Evolutionary conservation across 2,888 invertebrate genomes (phyloP).

Genomic region (Andrena minutula): DNA sequence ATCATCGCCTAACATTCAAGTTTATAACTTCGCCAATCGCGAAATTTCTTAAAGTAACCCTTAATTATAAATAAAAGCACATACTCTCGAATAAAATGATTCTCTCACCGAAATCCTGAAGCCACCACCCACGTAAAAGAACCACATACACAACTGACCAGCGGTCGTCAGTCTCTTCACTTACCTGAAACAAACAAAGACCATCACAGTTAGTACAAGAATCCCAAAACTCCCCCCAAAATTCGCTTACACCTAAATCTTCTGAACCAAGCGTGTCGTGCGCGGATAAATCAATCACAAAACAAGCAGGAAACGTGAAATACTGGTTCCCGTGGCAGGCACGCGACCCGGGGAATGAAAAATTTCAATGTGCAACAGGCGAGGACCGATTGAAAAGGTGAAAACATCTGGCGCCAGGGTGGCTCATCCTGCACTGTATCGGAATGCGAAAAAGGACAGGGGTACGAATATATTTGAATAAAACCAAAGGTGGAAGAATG

Average conservation of each 20-base stretch:
- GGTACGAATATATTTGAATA: slow-evolving; percentile 76
- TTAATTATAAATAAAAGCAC: too few relatives aligned
- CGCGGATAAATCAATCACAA: neutral
- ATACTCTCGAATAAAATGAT: too few relatives aligned
- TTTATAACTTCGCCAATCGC: too few relatives aligned
- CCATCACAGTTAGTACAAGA: slow-evolving; percentile 5
- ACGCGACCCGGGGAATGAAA: slow-evolving; percentile 51
- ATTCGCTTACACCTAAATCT: neutral
- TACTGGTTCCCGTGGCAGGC: slow-evolving; percentile 36
- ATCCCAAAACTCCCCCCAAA: neutral
- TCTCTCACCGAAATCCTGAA: neutral
- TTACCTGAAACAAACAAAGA: slow-evolving; percentile 57
- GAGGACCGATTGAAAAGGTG: slow-evolving; percentile 59
- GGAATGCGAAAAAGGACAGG: slow-evolving; percentile 66
- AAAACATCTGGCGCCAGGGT: slow-evolving; percentile 76
- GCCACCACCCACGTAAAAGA: neutral
- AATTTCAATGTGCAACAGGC: slow-evolving; percentile 72
- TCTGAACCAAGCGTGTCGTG: neutral
- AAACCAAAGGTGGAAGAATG: slow-evolving; percentile 73
- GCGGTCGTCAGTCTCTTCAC: slow-evolving; percentile 6
- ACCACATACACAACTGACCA: neutral
- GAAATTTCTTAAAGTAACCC: too few relatives aligned
- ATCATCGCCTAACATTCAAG: too few relatives aligned
- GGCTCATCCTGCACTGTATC: slow-evolving; percentile 68
- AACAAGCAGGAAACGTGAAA: slow-evolving; percentile 20